Percentiles rank a stretch among this genome's conserved stretches.
phyloP scores from a whole-genome alignment of 2,888 invertebrate genomes.

The Drosophila falleni region DNA sequence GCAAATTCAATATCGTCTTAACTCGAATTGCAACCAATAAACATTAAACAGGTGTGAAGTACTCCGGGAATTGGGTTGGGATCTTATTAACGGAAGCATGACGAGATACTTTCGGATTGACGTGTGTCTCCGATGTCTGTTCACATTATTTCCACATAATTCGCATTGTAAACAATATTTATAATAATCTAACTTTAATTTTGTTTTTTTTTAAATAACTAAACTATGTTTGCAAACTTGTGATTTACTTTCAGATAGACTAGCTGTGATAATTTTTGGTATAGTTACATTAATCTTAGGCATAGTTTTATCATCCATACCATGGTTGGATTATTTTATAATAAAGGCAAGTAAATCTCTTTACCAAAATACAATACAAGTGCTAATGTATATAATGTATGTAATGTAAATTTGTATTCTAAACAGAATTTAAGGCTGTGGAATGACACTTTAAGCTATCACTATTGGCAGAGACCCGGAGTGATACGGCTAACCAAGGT shows the following conservation, averaged over 20 bases:
- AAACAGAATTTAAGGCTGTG: constrained; percentile 92
- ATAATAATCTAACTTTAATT: background rate
- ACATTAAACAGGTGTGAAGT: constrained; percentile 42
- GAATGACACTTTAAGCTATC: constrained; percentile 94
- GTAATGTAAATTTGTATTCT: constrained; percentile 1
- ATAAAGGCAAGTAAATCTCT: constrained; percentile 88
- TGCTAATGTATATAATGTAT: too few relatives aligned
- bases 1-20: constrained; percentile 31
- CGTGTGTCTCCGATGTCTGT: constrained; percentile 8
- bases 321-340: constrained; percentile 95
- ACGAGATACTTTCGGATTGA: constrained; percentile 24
- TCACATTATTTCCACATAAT: constrained; percentile 12
- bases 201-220: background rate
- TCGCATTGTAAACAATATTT: constrained; percentile 1
- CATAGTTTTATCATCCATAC: constrained; percentile 93
- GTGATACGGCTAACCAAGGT: constrained; percentile 93
- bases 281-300: constrained; percentile 92
- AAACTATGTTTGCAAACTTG: background rate
- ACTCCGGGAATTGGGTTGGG: constrained; percentile 26
- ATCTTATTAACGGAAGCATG: constrained; percentile 24
- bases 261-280: constrained; percentile 92
- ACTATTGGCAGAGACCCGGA: constrained; percentile 95
- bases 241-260: constrained; percentile 89
- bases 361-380: too few relatives aligned
- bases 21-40: constrained; percentile 7